Base-by-base conservation (phyloP, 2,888 invertebrate species). In the Acrobasis repandana region DNA sequence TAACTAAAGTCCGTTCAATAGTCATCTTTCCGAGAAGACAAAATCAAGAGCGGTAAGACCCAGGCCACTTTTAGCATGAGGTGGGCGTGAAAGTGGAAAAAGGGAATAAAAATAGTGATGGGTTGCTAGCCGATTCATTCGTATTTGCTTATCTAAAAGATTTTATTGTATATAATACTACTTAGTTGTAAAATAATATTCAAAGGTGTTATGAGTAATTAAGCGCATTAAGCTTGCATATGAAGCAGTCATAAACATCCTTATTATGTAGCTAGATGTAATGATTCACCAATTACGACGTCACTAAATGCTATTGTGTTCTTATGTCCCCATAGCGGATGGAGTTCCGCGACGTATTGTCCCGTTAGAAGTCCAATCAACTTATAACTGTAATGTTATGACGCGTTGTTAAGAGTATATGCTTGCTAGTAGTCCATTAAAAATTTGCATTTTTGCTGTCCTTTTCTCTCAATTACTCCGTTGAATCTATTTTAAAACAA, bases 311-410 rank as follows among this genome's bases (percentile, higher is more conserved):
- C 48, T 58, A 59, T 59, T 59, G 51, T 43, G 43, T 51, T 46
- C 10, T 38, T n/a, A 15, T 36, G 38, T 50, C 43, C 50, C 59
- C 15, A 51, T 43, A 59, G 28, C n/a, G 49, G 4, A 14, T 34
- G 51, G 16, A 56, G 57, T 51, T 51, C 59, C 59, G 50, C 36
- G 49, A 38, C 48, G 50, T n/a, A 43, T 49, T 34, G 67, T 72
- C 71, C 86, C 84, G 86, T 85, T 87, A 83, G 58, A 69, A 66
- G 72, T 72, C 66, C 72, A 84, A 80, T 83, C 79, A 72, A 82
- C 79, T 77, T 75, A 75, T 82, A 74, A 85, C 84, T 78, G 83
- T 83, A 75, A 74, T 70, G 66, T 78, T 80, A 84, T 85, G 83
- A 83, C 76, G 66, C 67, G 67, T 73, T 70, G 65, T 65, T 61